These are phyloP conservation scores for Antheraea pernyi DNA, from an alignment of 1,140 invertebrate genomes.

Conservation along the genomic window DNA sequence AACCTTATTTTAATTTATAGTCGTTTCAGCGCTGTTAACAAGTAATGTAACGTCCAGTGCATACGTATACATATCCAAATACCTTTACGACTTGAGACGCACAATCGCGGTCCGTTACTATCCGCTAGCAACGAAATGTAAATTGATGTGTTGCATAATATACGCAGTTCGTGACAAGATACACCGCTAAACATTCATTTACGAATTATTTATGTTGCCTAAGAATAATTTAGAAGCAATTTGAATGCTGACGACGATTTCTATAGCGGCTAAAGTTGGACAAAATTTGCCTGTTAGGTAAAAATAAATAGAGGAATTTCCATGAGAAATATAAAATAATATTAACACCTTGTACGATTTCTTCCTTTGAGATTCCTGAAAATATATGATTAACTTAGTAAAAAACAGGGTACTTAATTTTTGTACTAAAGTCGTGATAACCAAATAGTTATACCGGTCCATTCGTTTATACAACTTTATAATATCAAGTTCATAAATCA, in stretches of 20 bases:
- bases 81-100: neutral
- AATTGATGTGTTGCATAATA: neutral
- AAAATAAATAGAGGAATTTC: neutral
- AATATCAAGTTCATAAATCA: neutral
- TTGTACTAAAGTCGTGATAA: too few relatives aligned
- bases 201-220: neutral
- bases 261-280: neutral
- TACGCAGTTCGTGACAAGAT: neutral
- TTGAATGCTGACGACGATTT: neutral
- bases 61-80: neutral
- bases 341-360: too few relatives aligned
- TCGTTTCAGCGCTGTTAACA: neutral
- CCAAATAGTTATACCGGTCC: too few relatives aligned
- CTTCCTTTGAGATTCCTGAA: too few relatives aligned
- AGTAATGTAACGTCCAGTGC: neutral
- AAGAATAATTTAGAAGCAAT: conserved; percentile 3
- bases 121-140: neutral
- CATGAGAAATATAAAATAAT: neutral
- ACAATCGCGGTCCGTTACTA: neutral
- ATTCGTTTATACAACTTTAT: neutral
- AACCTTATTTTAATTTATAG: neutral
- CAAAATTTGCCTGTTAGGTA: neutral
- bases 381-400: too few relatives aligned
- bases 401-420: too few relatives aligned
- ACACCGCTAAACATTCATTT: neutral